phyloP scores from a whole-genome alignment of 2,888 invertebrate species.

The Yponomeuta evonymella region DNA sequence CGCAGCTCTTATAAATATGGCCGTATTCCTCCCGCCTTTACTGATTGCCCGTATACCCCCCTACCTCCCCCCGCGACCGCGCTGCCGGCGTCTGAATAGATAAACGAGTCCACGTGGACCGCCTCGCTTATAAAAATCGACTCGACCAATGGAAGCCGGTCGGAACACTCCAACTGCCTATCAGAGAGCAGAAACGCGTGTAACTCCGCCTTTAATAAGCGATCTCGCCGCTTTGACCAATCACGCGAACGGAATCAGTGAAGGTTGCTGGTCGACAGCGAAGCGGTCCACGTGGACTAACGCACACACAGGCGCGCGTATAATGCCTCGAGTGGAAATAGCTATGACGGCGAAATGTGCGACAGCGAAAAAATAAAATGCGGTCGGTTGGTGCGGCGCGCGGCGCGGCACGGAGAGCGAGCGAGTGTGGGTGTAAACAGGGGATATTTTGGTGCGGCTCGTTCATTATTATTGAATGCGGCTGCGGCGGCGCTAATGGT shows the following conservation, averaged over 20 bases:
- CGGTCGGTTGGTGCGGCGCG: slow-evolving; percentile 67
- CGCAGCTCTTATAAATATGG: slow-evolving; percentile 78
- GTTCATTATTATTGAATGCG: slow-evolving; percentile 75
- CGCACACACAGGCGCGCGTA: slow-evolving; percentile 65
- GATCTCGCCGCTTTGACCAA: slow-evolving; percentile 59
- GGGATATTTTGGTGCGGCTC: slow-evolving; percentile 73
- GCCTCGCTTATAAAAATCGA: slow-evolving; percentile 73
- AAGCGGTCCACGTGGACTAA: slow-evolving; percentile 71
- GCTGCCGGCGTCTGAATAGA: slow-evolving; percentile 78
- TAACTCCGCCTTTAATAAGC: slow-evolving; percentile 77
- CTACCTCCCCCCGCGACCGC: slow-evolving; percentile 73
- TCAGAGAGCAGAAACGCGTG: slow-evolving; percentile 48
- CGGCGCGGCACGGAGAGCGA: slow-evolving; percentile 35
- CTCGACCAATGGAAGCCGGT: slow-evolving; percentile 52
- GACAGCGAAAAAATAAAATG: slow-evolving; percentile 77
- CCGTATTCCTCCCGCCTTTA: slow-evolving; percentile 77
- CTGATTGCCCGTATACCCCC: slow-evolving; percentile 78
- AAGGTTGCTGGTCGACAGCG: slow-evolving; percentile 65
- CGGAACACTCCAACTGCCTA: slow-evolving; percentile 44
- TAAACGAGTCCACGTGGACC: slow-evolving; percentile 77
- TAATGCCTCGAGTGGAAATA: slow-evolving; percentile 77
- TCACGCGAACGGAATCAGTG: slow-evolving; percentile 40
- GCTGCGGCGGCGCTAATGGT: slow-evolving; percentile 32
- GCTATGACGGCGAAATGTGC: slow-evolving; percentile 77
- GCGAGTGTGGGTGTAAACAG: slow-evolving; percentile 75